Evolutionary conservation across 30 jellyfish, hydroid and myxozoan species (phyloP), one percentile per base, ranked within the genome.

Genomic region (Chrysaora quinquecirrha): DNA sequence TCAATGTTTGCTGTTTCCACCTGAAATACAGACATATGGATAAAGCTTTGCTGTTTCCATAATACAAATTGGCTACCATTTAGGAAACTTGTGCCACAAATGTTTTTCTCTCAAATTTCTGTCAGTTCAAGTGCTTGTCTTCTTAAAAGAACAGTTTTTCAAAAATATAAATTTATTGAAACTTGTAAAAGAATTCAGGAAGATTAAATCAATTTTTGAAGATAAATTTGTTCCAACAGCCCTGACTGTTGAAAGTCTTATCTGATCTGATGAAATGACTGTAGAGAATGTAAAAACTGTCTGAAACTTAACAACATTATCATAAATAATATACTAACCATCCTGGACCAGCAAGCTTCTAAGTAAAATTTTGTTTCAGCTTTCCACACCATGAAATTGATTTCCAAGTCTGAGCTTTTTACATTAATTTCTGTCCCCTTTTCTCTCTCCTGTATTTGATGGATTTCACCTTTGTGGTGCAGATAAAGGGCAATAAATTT

Each of bases 391-490:
- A 10, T 52, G 68, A 10, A 52, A 10, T 16, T 20, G 24, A 52
- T 52, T 16, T 52, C 29, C 68, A 52, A 20, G 68, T 52, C 29
- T 52, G 68, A 7, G 29, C 68, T 52, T 20, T 9, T 52, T 10
- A 52, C 68, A 10, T 3, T 20, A 52, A 52, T 20, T 3, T 16
- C 29, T 10, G 29, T 10, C 29, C 29, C 29, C 24, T 52, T 16
- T 16, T 20, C 29, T 20, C 68, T 52, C 29, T 52, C 68, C 29
- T 52, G 29, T 10, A 52, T 16, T 52, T 9, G 29, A 52, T 20
- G 68, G 29, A 52, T 10, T 20, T 52, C 68, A 10, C 68, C 68
- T 19, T 52, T 52, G 29, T 52, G 68, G 68, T 52, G 7, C 68
- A 52, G 25, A 52, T 52, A 52, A 2, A 52, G 25, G 29, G 29